Base-by-base conservation (phyloP, 2,113 vertebrate genomes). In the Mustela nigripes region DNA sequence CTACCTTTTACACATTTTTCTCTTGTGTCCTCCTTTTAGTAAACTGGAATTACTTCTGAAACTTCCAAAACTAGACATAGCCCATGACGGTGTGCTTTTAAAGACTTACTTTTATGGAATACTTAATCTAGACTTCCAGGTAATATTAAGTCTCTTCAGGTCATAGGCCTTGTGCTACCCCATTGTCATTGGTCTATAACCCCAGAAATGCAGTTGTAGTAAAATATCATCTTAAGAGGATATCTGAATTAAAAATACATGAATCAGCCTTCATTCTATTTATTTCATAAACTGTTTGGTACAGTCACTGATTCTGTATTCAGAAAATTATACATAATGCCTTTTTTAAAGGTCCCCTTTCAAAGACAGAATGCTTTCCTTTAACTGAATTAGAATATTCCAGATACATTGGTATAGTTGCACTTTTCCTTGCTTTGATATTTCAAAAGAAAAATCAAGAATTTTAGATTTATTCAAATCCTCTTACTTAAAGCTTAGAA, bases 401-500 rank as follows among this genome's bases (percentile, higher is more conserved):
- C 28, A 89, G 10, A 71, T 63, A 50, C 31, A 36, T 48, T 69
- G 22, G 18, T 42, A 56, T 69, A 31, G 56, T 79, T 15, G 79
- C 2, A 26, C 60, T 71, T 78, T 69, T 71, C n/a, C 21, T 93
- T 67, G 26, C 78, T 50, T 83, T 93, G 16, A 11, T 78, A 83
- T 69, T 83, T 84, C 31, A 69, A 79, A 22, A 92, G 74, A 88
- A 93, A 89, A 89, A 71, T 87, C 5, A 60, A 39, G 45, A 81
- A 39, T 74, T 84, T 95, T 60, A 53, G 21, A 80, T 73, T 91
- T 84, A 89, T 91, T 87, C 45, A 80, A 9, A 91, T 91, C 16
- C 11, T 88, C 19, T 73, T 82, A 60, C 80, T 71, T 78, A 31
- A 97, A 73, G 26, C 11, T n/a, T 45, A 96, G 33, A 84, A 21